Evolutionary conservation across 1,140 invertebrate genomes (phyloP).

Genomic region (Drosophila equinoxialis): DNA sequence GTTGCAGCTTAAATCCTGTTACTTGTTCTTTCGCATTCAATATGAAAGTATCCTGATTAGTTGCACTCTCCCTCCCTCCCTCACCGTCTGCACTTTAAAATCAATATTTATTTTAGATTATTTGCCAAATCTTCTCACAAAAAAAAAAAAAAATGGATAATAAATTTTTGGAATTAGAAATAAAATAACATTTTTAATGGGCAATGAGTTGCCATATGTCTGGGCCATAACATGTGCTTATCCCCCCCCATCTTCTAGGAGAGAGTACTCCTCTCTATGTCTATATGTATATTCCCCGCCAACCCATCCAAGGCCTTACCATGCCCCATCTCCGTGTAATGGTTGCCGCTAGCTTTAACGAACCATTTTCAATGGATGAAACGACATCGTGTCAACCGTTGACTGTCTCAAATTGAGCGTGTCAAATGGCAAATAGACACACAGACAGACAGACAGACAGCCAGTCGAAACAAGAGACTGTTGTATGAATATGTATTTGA

Average conservation of each 20-base stretch:
- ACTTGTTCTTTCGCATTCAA: conserved; percentile 41
- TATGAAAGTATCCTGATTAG: conserved; percentile 72
- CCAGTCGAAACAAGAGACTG: not conserved
- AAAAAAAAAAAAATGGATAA: conserved; percentile 7
- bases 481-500: not conserved
- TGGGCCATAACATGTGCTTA: conserved; percentile 11
- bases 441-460: conserved; percentile 13
- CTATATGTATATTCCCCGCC: conserved; percentile 14
- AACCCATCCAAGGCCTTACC: not conserved
- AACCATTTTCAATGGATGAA: conserved; percentile 27
- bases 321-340: conserved; percentile 13
- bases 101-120: conserved; percentile 80
- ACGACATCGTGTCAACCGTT: conserved; percentile 48
- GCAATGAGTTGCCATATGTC: conserved; percentile 65
- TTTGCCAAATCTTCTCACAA: conserved; percentile 42
- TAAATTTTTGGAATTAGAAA: conserved; percentile 44
- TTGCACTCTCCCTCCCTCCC: conserved; percentile 57
- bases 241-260: not conserved
- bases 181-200: conserved; percentile 55
- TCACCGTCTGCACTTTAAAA: conserved; percentile 63
- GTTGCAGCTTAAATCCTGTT: conserved; percentile 78
- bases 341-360: conserved; percentile 25
- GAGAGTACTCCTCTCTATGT: not conserved
- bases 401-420: conserved; percentile 71
- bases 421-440: conserved; percentile 51